These are phyloP conservation scores for Caenorhabditis briggsae DNA, from an alignment of 1,140 invertebrate species.

Conservation along the genomic window DNA sequence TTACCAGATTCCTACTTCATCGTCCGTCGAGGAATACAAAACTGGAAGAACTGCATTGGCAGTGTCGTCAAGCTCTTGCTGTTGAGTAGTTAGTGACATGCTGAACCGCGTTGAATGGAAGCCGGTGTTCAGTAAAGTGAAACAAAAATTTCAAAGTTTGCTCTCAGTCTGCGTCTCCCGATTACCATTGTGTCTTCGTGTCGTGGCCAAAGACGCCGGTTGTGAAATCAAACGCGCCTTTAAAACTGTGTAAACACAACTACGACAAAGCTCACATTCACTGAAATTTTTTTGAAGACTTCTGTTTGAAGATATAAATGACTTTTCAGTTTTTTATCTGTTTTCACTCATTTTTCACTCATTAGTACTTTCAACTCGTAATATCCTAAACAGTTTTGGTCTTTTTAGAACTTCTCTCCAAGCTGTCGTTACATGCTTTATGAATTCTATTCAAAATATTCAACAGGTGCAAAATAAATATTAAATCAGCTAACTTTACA, in stretches of 20 bases:
- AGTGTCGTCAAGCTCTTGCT: neutral
- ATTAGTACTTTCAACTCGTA: neutral
- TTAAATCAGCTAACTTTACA: neutral
- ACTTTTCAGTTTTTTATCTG: neutral
- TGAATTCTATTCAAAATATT: slow-evolving; percentile 47
- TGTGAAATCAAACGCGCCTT: neutral
- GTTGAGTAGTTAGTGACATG: slow-evolving; percentile 21
- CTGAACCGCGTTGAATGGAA: neutral
- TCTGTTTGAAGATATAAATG: neutral
- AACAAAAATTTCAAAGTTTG: neutral
- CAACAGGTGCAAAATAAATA: neutral
- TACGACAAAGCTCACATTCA: neutral
- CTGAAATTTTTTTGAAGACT: neutral
- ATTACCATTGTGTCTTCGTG: neutral
- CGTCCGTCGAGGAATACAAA: slow-evolving; percentile 23
- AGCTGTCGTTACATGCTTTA: slow-evolving; percentile 8
- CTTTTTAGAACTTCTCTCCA: slow-evolving; percentile 16
- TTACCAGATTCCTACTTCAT: slow-evolving; percentile 45
- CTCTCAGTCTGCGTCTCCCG: neutral
- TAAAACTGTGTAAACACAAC: slow-evolving; percentile 3
- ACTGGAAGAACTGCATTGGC: slow-evolving; percentile 31
- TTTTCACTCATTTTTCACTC: neutral
- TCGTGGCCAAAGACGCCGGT: neutral
- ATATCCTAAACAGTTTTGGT: no score
- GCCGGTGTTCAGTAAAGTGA: neutral